Percentiles rank a stretch among this genome's conserved stretches.
Evolutionary conservation across 1,140 invertebrate genomes (phyloP).

Genomic region (Colletes latitarsis): DNA sequence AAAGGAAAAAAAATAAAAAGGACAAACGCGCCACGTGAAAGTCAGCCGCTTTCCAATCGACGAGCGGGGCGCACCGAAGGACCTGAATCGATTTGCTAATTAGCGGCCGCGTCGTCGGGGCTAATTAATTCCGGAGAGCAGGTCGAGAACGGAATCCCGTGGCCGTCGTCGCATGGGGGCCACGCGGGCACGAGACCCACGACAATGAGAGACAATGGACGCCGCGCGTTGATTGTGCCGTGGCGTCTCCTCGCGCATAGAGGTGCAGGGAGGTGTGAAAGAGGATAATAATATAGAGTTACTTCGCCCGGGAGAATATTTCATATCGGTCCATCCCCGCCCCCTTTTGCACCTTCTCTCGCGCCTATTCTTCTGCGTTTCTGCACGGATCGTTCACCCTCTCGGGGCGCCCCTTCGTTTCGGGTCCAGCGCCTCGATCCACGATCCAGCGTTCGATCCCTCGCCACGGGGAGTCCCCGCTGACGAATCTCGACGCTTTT

Average conservation of each 20-base stretch:
- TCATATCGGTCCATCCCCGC: conserved; percentile 63
- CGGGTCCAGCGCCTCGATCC: conserved; percentile 67
- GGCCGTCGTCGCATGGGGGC: background rate
- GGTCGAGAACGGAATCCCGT: background rate
- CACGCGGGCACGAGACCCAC: conserved; percentile 46
- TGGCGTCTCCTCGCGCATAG: conserved; percentile 70
- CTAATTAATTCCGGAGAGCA: conserved; percentile 72
- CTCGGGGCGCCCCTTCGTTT: conserved; percentile 34
- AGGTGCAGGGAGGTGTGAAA: conserved; percentile 79
- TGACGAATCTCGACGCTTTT: conserved; percentile 43
- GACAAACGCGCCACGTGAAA: conserved; percentile 14
- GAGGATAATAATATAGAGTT: conserved; percentile 82
- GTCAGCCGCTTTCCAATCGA: background rate
- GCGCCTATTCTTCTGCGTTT: conserved; percentile 42
- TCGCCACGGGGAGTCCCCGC: conserved; percentile 60
- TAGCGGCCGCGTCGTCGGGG: conserved; percentile 67
- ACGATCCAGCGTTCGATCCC: background rate
- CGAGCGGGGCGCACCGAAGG: background rate
- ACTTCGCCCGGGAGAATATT: conserved; percentile 72
- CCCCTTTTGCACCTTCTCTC: conserved; percentile 40
- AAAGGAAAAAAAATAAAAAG: background rate
- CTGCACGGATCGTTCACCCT: conserved; percentile 28
- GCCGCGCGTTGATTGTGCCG: conserved; percentile 75
- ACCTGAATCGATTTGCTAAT: conserved; percentile 72
- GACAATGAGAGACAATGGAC: conserved; percentile 73